Evolutionary conservation across 2,888 invertebrate species (phyloP).

Genomic region (Lasius platythorax): DNA sequence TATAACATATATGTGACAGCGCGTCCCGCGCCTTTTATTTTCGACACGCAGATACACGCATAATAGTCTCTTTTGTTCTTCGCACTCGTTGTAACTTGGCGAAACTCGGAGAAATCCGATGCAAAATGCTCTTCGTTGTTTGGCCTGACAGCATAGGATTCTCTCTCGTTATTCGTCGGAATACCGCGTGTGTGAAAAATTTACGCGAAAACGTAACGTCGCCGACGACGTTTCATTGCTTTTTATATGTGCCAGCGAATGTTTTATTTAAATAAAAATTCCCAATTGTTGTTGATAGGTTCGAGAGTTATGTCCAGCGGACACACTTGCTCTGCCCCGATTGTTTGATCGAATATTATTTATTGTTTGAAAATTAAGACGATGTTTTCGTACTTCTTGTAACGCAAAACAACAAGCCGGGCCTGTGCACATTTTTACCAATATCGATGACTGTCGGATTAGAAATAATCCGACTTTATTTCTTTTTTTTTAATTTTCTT

Average conservation of each 20-base stretch:
- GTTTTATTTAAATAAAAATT: constrained; percentile 15
- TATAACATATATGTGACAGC: constrained; percentile 26
- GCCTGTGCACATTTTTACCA: constrained; percentile 67
- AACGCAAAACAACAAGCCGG: constrained; percentile 61
- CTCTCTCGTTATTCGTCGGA: constrained; percentile 19
- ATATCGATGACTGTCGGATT: constrained; percentile 15
- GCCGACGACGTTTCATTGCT: not conserved
- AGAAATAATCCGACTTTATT: not conserved
- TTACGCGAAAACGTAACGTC: constrained; percentile 17
- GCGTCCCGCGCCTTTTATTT: constrained; percentile 29
- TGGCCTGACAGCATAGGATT: constrained; percentile 6
- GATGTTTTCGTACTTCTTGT: constrained; percentile 36
- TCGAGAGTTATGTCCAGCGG: constrained; percentile 40
- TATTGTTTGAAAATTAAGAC: constrained; percentile 29
- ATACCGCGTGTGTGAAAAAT: not conserved
- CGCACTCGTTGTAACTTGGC: constrained; percentile 57
- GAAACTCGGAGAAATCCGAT: constrained; percentile 57
- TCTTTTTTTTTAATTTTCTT: constrained; percentile 1
- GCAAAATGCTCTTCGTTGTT: constrained; percentile 24
- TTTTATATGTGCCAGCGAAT: constrained; percentile 9
- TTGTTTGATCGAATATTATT: constrained; percentile 54
- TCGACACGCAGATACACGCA: constrained; percentile 9
- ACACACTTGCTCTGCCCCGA: constrained; percentile 68
- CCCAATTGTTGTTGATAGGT: constrained; percentile 18
- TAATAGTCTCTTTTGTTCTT: constrained; percentile 38